Evolutionary conservation across 1,140 invertebrate genomes (phyloP).

Genomic region (Sitodiplosis mosellana): DNA sequence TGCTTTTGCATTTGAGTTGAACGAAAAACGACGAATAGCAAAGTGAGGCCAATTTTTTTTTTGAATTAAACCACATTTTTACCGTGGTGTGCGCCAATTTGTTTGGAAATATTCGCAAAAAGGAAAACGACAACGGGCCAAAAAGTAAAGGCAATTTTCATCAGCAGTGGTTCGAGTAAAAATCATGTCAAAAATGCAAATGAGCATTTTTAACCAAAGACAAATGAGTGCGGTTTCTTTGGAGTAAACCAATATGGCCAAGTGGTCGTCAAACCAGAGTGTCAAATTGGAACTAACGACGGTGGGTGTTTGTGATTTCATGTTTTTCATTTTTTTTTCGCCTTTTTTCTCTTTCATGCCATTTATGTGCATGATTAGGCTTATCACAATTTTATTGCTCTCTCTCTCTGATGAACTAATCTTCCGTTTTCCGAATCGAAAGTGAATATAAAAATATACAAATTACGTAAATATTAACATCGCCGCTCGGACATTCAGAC

Average conservation of each 20-base stretch:
- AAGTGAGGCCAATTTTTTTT: no score
- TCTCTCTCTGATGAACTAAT: no score
- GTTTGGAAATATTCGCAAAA: no score
- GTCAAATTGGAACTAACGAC: slow-evolving; percentile 26
- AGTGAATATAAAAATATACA: neutral
- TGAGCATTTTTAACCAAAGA: slow-evolving; percentile 6
- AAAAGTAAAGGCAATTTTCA: neutral
- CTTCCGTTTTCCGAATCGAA: no score
- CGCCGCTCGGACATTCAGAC: neutral
- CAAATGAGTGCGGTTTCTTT: slow-evolving; percentile 25
- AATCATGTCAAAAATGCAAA: slow-evolving; percentile 1
- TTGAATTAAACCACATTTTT: no score
- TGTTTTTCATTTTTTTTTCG: neutral
- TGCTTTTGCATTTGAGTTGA: no score
- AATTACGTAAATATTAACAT: neutral
- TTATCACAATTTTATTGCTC: no score
- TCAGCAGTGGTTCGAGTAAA: neutral
- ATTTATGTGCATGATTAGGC: no score
- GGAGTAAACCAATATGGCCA: slow-evolving; percentile 28
- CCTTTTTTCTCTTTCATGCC: no score
- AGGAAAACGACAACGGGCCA: neutral
- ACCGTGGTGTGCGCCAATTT: no score
- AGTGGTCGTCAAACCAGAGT: slow-evolving; percentile 25
- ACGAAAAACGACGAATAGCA: no score
- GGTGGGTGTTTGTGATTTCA: slow-evolving; percentile 10